phyloP scores from a whole-genome alignment of 2,113 vertebrate genomes.

The Zosterops pallidus region DNA sequence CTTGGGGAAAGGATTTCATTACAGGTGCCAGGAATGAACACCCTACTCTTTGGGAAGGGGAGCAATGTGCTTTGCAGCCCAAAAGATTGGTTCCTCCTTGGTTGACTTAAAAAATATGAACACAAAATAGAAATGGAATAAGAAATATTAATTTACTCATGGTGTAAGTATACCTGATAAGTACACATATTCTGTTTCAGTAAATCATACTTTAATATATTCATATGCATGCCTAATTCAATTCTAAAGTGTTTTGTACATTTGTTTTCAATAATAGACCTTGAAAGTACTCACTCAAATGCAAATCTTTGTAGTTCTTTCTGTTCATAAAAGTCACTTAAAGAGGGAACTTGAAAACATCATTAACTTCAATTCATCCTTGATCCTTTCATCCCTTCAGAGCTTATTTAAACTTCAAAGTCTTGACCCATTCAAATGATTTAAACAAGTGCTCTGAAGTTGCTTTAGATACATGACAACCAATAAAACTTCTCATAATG shows the following conservation, averaged over 20 bases:
- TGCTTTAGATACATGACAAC: neutral
- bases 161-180: neutral
- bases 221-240: neutral
- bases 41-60: neutral
- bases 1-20: neutral
- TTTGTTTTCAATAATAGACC: slow-evolving; percentile 34
- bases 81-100: neutral
- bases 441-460: slow-evolving; percentile 22
- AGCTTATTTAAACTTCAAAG: slow-evolving; percentile 53
- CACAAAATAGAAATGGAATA: neutral
- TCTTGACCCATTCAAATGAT: slow-evolving; percentile 26
- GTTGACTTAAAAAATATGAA: neutral
- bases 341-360: slow-evolving; percentile 42
- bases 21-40: neutral
- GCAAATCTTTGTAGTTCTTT: slow-evolving; percentile 28
- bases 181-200: neutral
- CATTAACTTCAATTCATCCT: neutral
- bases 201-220: neutral
- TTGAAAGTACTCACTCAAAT: slow-evolving; percentile 36
- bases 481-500: neutral
- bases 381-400: slow-evolving; percentile 37
- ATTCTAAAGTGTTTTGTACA: neutral
- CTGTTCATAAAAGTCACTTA: slow-evolving; percentile 32
- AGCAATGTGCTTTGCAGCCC: neutral
- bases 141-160: neutral